Evolutionary conservation across 2,113 vertebrate genomes (phyloP).

Genomic region (Catharus fuscescens): DNA sequence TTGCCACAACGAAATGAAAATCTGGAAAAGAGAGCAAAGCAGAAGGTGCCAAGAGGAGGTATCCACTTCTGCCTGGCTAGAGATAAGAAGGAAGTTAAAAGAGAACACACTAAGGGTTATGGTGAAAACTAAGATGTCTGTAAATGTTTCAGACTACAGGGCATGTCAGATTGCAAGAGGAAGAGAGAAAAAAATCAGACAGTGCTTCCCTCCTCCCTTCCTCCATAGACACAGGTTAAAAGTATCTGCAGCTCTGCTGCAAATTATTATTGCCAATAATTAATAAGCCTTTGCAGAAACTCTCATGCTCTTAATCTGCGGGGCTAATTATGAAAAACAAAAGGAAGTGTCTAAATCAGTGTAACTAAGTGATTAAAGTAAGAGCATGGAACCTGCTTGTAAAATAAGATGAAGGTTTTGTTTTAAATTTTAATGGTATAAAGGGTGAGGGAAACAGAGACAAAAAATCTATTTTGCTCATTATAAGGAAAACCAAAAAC

Average conservation of each 20-base stretch:
- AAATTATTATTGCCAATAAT: neutral
- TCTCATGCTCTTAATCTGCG: neutral
- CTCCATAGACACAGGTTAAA: neutral
- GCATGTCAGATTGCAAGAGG: neutral
- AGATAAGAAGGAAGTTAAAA: neutral
- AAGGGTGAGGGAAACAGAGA: neutral
- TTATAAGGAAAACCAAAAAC: neutral
- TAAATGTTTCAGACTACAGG: constrained; percentile 12
- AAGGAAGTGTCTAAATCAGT: neutral
- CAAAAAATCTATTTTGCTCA: neutral
- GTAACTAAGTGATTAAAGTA: neutral
- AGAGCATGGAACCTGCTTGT: neutral
- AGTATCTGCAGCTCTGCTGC: neutral
- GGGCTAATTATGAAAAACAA: neutral
- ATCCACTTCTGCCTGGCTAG: neutral
- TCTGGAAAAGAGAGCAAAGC: neutral
- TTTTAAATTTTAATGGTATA: neutral
- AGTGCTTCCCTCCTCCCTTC: neutral
- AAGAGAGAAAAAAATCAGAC: neutral
- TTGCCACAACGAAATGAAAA: neutral
- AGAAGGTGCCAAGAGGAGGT: neutral
- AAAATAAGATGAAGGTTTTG: neutral
- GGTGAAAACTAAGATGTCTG: neutral
- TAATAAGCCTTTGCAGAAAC: neutral
- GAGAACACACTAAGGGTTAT: neutral